These are phyloP conservation scores for Lophotriccus pileatus DNA, from an alignment of 2,797 vertebrate species.

Conservation along the genomic window DNA sequence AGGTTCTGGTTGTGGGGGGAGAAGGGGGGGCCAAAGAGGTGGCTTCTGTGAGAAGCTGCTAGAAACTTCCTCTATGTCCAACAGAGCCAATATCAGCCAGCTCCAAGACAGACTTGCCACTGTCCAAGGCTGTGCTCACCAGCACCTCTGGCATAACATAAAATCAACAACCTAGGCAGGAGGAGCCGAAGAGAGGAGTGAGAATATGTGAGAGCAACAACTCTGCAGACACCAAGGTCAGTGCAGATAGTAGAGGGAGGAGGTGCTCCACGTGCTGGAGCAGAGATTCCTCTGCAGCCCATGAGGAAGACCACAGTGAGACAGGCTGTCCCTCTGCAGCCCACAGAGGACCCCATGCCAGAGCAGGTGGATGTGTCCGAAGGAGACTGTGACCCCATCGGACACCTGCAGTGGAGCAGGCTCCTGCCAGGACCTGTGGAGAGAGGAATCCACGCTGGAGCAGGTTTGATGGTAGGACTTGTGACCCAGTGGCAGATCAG, in stretches of 20 bases:
- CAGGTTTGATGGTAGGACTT: background rate
- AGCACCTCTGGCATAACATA: background rate
- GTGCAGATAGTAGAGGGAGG: background rate
- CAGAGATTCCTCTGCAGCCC: background rate
- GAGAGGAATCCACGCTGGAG: background rate
- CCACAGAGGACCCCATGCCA: accelerated
- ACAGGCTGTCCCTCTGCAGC: background rate
- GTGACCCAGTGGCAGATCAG: background rate
- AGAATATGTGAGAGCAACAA: background rate
- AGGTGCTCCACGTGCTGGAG: background rate
- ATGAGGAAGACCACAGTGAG: background rate
- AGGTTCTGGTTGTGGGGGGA: background rate
- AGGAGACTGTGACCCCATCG: background rate
- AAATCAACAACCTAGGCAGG: background rate
- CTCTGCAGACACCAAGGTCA: background rate
- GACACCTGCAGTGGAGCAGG: background rate
- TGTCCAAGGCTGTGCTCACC: background rate
- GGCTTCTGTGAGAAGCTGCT: background rate
- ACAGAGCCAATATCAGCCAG: background rate
- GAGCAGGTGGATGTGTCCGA: accelerated
- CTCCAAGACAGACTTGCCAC: accelerated
- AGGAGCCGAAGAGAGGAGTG: background rate
- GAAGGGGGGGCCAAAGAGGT: accelerated
- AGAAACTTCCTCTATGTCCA: background rate
- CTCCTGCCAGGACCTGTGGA: background rate